These are phyloP conservation scores for Gastrophysa polygoni DNA, from an alignment of 2,888 invertebrate genomes.

Conservation along the genomic window DNA sequence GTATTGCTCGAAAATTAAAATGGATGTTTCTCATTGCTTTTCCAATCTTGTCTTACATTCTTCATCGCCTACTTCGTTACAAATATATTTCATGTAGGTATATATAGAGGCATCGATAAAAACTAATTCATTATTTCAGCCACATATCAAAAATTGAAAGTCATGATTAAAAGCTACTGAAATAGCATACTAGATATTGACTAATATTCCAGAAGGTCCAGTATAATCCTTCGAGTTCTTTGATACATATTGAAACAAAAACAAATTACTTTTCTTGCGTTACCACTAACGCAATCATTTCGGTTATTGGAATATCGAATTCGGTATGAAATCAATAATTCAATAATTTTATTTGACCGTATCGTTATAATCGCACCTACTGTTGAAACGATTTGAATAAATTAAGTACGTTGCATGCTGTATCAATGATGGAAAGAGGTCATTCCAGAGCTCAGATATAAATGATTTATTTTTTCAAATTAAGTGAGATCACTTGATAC, in stretches of 20 bases:
- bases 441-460: too few species aligned
- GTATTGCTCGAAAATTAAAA: too few species aligned
- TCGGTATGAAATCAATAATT: not conserved
- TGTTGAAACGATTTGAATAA: not conserved
- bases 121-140: not conserved
- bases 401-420: too few species aligned
- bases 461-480: too few species aligned
- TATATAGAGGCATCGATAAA: too few species aligned
- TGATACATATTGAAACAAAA: not conserved
- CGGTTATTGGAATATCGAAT: not conserved
- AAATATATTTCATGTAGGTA: too few species aligned
- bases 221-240: not conserved
- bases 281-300: not conserved
- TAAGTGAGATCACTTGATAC: too few species aligned
- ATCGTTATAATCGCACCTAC: not conserved
- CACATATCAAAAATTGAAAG: not conserved
- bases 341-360: not conserved
- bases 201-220: not conserved
- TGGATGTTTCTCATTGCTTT: too few species aligned
- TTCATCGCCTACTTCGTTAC: not conserved
- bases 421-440: too few species aligned
- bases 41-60: too few species aligned
- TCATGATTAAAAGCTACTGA: too few species aligned
- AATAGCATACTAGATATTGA: too few species aligned
- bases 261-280: not conserved